These are phyloP conservation scores for Apantesis nais DNA, from an alignment of 2,888 invertebrate species.

Conservation along the genomic window DNA sequence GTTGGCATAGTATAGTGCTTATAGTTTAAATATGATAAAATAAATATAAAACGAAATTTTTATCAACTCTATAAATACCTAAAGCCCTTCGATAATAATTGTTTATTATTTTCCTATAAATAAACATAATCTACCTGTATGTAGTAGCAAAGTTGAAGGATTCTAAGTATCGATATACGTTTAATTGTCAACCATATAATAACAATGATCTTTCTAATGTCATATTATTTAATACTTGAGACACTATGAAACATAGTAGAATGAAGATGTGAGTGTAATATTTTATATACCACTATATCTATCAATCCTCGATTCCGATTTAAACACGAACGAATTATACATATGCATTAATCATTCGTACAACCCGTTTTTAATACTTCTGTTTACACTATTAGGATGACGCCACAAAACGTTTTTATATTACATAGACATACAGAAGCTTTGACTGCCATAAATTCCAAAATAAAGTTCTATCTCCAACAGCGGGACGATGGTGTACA, in stretches of 20 bases:
- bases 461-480: slow-evolving; percentile 6
- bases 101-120: neutral
- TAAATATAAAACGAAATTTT: neutral
- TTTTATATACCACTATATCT: neutral
- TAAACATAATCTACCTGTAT: neutral
- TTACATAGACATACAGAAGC: neutral
- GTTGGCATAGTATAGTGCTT: neutral
- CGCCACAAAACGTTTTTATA: neutral
- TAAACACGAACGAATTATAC: neutral
- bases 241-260: too few species aligned
- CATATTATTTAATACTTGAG: too few species aligned
- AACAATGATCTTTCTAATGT: too few species aligned
- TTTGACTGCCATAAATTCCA: neutral
- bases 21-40: too few species aligned
- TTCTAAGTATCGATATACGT: too few species aligned
- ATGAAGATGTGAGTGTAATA: neutral
- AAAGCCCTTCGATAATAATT: neutral
- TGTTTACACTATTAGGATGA: neutral
- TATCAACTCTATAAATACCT: neutral
- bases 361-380: neutral
- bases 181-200: too few species aligned
- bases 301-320: neutral
- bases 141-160: too few species aligned
- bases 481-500: slow-evolving; percentile 19
- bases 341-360: neutral